Base-by-base conservation (phyloP, 2,888 invertebrate genomes). In the Cantharis nigra region DNA sequence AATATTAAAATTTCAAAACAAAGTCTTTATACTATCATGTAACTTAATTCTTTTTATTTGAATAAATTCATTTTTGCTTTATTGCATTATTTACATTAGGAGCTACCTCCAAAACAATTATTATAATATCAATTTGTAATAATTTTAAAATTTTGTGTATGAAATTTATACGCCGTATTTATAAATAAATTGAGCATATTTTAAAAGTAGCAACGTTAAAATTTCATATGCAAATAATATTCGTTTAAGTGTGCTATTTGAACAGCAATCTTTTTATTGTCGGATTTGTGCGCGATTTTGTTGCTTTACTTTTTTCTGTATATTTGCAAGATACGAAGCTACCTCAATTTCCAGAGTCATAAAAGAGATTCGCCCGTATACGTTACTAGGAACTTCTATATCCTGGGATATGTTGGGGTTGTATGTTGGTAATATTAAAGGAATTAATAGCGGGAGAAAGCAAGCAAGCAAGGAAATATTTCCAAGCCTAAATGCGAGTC, bases 221-320 rank as follows among this genome's bases (percentile, higher is more conserved):
- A 84, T 85, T 85, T 84, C 81, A 82, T 80, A 85, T 85, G 85
- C 85, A 84, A 84, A 85, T 85, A 85, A 84, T 85, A 85, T 84
- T 82, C 83, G 84, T 81, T 83, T 84, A 84, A 85, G 82, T 83
- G 83, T 76, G 79, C 84, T 81, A 84, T 85, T 84, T 82, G 81
- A 80, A 77, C 79, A 81, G 83, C 83, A 83, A 84, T 85, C 84
- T 84, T 85, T 84, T 85, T 85, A 85, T 84, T 82, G 84, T 81
- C 71, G 83, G 83, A 84, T 84, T 84, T 84, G 83, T 83, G 82
- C 82, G 77, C 75, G 80, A 80, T 80, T 79, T 79, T 72, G 80
- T 73, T 74, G 72, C 79, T 76, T 74, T 79, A 78, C 81, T 81
- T 79, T 82, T 82, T 80, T 79, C 81, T 80, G 79, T 81, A 81